Evolutionary conservation across 2,797 vertebrate genomes (phyloP).

Genomic region (Periophthalmus magnuspinnatus): DNA sequence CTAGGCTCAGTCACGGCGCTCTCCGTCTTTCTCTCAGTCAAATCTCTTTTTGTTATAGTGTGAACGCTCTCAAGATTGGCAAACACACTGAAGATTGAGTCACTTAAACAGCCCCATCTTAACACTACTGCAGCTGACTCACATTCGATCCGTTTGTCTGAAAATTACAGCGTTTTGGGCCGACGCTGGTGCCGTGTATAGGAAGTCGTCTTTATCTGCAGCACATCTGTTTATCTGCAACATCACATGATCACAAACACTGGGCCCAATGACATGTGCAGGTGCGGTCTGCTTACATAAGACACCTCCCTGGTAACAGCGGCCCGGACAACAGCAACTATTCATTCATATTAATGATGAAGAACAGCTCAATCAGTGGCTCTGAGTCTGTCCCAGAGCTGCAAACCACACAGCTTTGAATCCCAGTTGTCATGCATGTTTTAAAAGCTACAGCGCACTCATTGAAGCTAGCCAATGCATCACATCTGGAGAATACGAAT

Average conservation of each 20-base stretch:
- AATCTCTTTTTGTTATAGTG: conserved; percentile 55
- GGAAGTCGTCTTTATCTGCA: conserved; percentile 13
- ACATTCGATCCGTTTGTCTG: conserved; percentile 57
- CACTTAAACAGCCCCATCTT: conserved; percentile 60
- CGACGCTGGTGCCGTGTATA: conserved; percentile 26
- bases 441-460: conserved; percentile 31
- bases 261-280: conserved; percentile 28
- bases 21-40: conserved; percentile 39
- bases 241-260: conserved; percentile 24
- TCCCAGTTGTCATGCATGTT: conserved; percentile 51
- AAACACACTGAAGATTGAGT: conserved; percentile 62
- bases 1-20: conserved; percentile 29
- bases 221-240: conserved; percentile 20
- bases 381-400: conserved; percentile 37
- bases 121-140: conserved; percentile 57
- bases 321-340: conserved; percentile 29
- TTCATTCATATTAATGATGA: conserved; percentile 43
- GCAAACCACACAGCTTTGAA: conserved; percentile 39
- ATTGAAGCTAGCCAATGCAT: conserved; percentile 48
- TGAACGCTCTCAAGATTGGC: conserved; percentile 59
- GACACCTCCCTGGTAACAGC: conserved; percentile 39
- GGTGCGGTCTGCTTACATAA: conserved; percentile 24
- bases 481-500: conserved; percentile 13
- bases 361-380: conserved; percentile 51
- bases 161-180: conserved; percentile 46